Evolutionary conservation across 2,113 vertebrate species (phyloP), one percentile per base, ranked within the genome.

Genomic region (Drymodes brunneopygia): DNA sequence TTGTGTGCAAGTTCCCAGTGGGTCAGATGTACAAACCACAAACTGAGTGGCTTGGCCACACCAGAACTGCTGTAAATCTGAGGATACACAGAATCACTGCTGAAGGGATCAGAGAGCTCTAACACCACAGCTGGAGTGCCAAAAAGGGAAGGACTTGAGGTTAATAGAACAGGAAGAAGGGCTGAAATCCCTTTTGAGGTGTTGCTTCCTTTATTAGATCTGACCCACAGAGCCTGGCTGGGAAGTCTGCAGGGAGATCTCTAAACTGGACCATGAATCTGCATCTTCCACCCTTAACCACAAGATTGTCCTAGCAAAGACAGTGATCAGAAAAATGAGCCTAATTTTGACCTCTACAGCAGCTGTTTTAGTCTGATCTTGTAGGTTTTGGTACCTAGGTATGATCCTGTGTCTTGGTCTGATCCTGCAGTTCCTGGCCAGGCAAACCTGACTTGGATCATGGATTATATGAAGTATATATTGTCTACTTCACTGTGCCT

Each of bases 41-140:
- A 27, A 47, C 0, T 17, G 19, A 66, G 60, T 12, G 14, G 11
- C 28, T 80, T 5, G 5, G 20, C 9, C 42, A 3, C 8, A 38
- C 15, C 48, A 35, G 56, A 72, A 25, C 17, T 23, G 29, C 58
- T 19, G 2, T 13, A 25, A 62, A 18, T 48, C 23, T 38, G 67
- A 77, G 54, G 28, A 35, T n/a, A 22, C 2, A 4, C 6, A 24
- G 50, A 89, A 64, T 56, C 60, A 16, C 11, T 61, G 6, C 51
- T 42, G 61, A 20, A 19, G 47, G 23, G 16, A 10, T 38, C 44
- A 33, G 23, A 75, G 6, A 72, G 23, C 11, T 74, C 35, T 11
- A n/a, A 28, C 29, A 60, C 28, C 14, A 25, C 69, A 70, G n/a
- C 0, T n/a, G 28, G 54, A 70, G 31, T 6, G 12, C 31, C 38